These are phyloP conservation scores for Ophiothrix spiculata DNA, from an alignment of 35 echinoderm and acorn worm species.

Conservation along the genomic window DNA sequence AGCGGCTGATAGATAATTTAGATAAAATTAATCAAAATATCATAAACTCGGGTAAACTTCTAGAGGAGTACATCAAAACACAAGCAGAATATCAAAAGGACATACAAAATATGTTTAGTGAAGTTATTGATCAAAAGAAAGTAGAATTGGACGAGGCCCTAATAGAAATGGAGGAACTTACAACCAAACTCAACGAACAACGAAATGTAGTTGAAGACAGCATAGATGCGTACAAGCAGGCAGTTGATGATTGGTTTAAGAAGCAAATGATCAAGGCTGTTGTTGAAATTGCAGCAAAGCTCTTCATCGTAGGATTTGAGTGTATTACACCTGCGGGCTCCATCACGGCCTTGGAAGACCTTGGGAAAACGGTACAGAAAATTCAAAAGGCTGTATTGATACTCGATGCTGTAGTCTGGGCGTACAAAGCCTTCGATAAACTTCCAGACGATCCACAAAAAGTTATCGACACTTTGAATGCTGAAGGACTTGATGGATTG, in stretches of 20 bases:
- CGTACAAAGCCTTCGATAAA: neutral
- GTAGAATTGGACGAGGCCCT: neutral
- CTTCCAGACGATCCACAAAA: conserved; percentile 12
- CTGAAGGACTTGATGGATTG: conserved; percentile 4
- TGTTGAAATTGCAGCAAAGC: neutral
- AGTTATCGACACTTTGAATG: conserved; percentile 10
- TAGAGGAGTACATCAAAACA: conserved; percentile 5
- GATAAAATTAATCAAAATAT: neutral
- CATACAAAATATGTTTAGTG: neutral
- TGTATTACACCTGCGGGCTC: neutral
- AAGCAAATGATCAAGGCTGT: conserved; percentile 4
- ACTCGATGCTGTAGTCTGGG: conserved; percentile 8
- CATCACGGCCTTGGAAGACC: neutral
- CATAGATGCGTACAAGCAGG: neutral
- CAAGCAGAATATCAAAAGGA: conserved; percentile 6
- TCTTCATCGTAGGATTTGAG: conserved; percentile 9
- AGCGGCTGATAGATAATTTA: neutral
- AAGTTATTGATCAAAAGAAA: neutral
- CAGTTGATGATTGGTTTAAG: neutral
- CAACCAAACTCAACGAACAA: neutral
- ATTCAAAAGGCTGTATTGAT: conserved; percentile 17
- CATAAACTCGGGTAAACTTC: conserved; percentile 17
- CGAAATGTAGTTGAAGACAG: conserved; percentile 1
- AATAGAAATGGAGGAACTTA: neutral
- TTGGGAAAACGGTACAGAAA: conserved; percentile 10